Percentiles rank a stretch among this genome's conserved stretches.
Evolutionary conservation across 2,797 vertebrate species (phyloP).

Genomic region (Heliangelus exortis): DNA sequence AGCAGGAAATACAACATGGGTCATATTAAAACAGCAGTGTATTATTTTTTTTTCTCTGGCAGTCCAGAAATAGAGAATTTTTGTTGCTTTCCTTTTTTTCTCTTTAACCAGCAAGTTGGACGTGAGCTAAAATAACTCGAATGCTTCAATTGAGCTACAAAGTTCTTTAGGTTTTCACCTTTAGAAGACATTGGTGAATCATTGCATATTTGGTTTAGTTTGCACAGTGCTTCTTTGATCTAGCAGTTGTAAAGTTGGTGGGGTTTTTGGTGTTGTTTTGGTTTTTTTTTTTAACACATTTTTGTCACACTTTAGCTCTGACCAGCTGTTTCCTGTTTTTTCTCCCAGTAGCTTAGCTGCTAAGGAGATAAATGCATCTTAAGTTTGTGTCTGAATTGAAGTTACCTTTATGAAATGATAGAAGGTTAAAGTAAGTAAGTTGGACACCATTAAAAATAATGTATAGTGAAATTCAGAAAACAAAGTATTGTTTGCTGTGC

Average conservation of each 20-base stretch:
- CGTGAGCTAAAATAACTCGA: not conserved
- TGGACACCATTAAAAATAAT: not conserved
- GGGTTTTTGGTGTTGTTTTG: not conserved
- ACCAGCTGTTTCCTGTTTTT: conserved; percentile 70
- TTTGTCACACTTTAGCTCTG: conserved; percentile 8
- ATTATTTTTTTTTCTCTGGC: not conserved
- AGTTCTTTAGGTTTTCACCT: not conserved
- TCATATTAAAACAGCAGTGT: not conserved
- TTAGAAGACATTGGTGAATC: not conserved
- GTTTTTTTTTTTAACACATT: not conserved
- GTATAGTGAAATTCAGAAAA: not conserved
- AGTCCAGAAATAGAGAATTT: not conserved
- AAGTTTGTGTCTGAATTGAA: conserved; percentile 14
- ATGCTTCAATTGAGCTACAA: not conserved
- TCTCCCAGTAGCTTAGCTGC: not conserved
- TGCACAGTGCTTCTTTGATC: not conserved
- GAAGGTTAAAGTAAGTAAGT: not conserved
- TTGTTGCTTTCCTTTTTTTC: not conserved
- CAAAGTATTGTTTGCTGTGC: not conserved
- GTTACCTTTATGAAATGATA: not conserved
- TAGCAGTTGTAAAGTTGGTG: not conserved
- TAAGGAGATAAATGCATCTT: not conserved
- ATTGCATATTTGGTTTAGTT: not conserved
- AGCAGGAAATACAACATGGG: not conserved
- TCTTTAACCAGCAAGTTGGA: not conserved